A percentile compares a stretch with the other conserved stretches of the same genome.
Evolutionary conservation across 2,888 invertebrate genomes (phyloP).

Genomic region (Epinotia ramella): DNA sequence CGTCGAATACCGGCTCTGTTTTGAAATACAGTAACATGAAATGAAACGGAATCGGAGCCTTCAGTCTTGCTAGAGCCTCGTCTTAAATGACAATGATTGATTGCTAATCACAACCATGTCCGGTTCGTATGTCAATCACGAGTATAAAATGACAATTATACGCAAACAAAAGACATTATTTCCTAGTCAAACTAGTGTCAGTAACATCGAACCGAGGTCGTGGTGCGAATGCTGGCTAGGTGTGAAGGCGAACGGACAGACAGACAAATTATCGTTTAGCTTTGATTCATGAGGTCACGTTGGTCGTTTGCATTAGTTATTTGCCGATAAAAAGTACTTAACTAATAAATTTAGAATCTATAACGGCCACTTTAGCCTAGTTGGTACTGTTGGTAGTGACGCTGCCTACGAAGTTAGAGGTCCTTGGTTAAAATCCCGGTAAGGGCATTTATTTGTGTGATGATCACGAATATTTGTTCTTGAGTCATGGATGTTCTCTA

Average conservation of each 20-base stretch:
- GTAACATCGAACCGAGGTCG: conserved; percentile 20
- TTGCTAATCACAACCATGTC: conserved; percentile 1
- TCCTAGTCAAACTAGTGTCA: conserved; percentile 16
- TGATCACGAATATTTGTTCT: too few relatives aligned
- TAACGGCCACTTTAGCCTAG: too few relatives aligned
- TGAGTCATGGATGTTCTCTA: too few relatives aligned
- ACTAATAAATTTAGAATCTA: too few relatives aligned
- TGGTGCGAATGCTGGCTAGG: conserved; percentile 23
- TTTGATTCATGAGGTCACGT: conserved; percentile 31
- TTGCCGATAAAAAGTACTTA: background rate
- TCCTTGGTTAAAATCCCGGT: too few relatives aligned
- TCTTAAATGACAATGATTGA: conserved; percentile 5
- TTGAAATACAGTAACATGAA: too few relatives aligned
- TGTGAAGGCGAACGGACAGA: conserved; percentile 34
- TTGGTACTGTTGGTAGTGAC: too few relatives aligned
- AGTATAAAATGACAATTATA: background rate
- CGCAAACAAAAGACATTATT: conserved; percentile 23
- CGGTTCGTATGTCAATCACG: conserved; percentile 14
- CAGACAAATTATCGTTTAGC: conserved; percentile 30
- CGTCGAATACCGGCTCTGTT: too few relatives aligned
- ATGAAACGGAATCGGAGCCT: too few relatives aligned
- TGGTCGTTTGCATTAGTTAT: conserved; percentile 10
- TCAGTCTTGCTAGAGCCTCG: background rate
- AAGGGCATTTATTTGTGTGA: too few relatives aligned
- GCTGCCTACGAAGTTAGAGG: too few relatives aligned